Evolutionary conservation across 2,113 vertebrate species (phyloP), one percentile per base, ranked within the genome.

Genomic region (Periophthalmodon schlosseri): DNA sequence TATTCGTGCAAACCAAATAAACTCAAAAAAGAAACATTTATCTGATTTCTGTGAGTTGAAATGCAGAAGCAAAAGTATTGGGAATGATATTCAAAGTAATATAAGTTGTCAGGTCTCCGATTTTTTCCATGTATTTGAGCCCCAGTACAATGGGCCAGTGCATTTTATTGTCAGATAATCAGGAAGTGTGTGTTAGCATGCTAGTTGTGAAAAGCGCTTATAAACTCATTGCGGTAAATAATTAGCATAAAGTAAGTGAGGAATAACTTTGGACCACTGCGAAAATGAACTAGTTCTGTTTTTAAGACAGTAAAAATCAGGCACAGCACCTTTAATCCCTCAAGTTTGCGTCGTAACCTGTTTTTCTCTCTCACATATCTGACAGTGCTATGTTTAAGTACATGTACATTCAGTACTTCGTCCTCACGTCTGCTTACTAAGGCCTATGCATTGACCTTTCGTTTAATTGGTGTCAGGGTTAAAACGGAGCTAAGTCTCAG

Each of bases 1-100:
- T 71, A 46, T 56, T 52, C 23, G 72, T 73, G 74, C 75, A 70
- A 63, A 47, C 76, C 68, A 74, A 74, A 76, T 79, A 44, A 81
- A 57, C 54, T 7, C 7, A 16, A 18, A 56, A 52, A 56, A 56
- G 6, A 56, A 0, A 56, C 10, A 20, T 2, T 10, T 56, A 21
- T 56, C n/a, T 8, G 52, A 21, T 56, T 56, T 21, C 52, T 10
- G 1, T 56, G 20, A 21, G 7, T 9, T 56, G 20, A 56, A 21
- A 21, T 21, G 52, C 20, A 21, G 20, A 56, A 21, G 20, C 49
- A 52, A 18, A 44, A 44, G 39, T 44, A 44, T 44, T 44, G 39
- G 9, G 9, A 44, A 44, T 44, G 36, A 39, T 8, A 39, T 18
- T 50, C 49, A 18, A 50, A 50, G 16, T 52, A 52, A 20, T 6